Evolutionary conservation across 2,888 invertebrate species (phyloP), one percentile per base, ranked within the genome.

Genomic region (Caenorhabditis sinica): DNA sequence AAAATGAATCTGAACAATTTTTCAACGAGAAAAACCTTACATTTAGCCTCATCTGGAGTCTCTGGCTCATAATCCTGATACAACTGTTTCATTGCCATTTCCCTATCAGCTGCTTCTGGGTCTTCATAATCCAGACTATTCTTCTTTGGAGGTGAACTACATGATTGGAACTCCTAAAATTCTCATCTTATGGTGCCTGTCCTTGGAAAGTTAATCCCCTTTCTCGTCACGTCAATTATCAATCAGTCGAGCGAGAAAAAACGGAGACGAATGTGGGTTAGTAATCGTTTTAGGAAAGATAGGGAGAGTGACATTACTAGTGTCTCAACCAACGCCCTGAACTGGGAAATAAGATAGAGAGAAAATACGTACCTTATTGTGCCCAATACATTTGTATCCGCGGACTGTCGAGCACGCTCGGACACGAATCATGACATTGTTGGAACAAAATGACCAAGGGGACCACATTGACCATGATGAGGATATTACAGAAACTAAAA

Each of bases 381-480:
- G 88, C 15, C 92, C 92, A 20, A 90, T 81, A 76, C 92, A 92
- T 73, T 90, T 92, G 83, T 91, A 92, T 56, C 92, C 92, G 23
- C 90, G 86, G 30, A 92, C 92, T 36, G 92, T 92, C 56, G 91
- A 91, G 73, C 92, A 92, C 15, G 92, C 92, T 13, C 92, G 88
- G n/a, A 92, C 92, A 33, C 92, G 87, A 43, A 92, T 89, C 77
- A 91, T 89, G 13, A 90, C 88, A 53, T 88, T 88, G 61, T 89
- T 88, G 9, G 89, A 88, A 82, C 92, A 92, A 58, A 91, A 89
- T 25, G 90, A 90, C 92, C 92, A 92, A 17, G 92, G 90, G 3
- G 92, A 92, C 92, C 92, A 92, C 74, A 88, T 86, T 9, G 92
- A 91, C 92, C 92, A 92, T 4, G 92, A 89, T 15, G 92, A 92